Evolutionary conservation across 2,888 invertebrate species (phyloP), one percentile per base, ranked within the genome.

Genomic region (Podabrus alpinus): DNA sequence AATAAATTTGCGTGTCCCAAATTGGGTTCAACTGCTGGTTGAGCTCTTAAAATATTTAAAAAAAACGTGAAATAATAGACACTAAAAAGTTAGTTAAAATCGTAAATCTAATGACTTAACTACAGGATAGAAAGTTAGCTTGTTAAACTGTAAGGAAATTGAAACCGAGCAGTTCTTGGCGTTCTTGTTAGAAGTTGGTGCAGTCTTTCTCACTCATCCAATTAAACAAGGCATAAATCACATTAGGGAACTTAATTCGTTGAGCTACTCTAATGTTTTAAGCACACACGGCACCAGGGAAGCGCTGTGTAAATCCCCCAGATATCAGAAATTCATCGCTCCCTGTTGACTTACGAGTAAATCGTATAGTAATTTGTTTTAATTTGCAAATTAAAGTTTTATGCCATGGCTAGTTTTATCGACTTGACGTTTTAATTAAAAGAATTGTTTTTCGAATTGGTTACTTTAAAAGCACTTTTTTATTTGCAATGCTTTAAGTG

Each of bases 161-260:
- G 72, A 72, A 72, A 72, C 62, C 60, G 66, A 62, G 67, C 66
- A 59, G 21, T 72, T 75, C 68, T 66, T 45, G 66, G 19, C n/a
- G 68, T 75, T 66, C 72, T 66, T 69, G 66, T 68, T 71, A 59
- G 66, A 69, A 71, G 69, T 69, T 73, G 69, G 76, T 73, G 77
- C 76, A 77, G 79, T 80, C 79, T 77, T 78, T 79, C 81, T 78
- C 79, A 74, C 80, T 81, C 80, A 81, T 81, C 81, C 82, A 83
- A 83, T 84, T 84, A 84, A 81, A 82, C 79, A 79, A 79, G 80
- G 80, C 83, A 82, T 84, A 84, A 84, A 84, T 84, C 83, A 84
- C 81, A 82, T 83, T 83, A 82, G 80, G 79, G 80, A 82, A 82
- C 82, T 82, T 82, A 83, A 81, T 83, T 82, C 81, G 74, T 69